Percentiles rank a stretch among this genome's conserved stretches.
phyloP scores from a whole-genome alignment of 2,888 invertebrate species.

The Eilema caniola region DNA sequence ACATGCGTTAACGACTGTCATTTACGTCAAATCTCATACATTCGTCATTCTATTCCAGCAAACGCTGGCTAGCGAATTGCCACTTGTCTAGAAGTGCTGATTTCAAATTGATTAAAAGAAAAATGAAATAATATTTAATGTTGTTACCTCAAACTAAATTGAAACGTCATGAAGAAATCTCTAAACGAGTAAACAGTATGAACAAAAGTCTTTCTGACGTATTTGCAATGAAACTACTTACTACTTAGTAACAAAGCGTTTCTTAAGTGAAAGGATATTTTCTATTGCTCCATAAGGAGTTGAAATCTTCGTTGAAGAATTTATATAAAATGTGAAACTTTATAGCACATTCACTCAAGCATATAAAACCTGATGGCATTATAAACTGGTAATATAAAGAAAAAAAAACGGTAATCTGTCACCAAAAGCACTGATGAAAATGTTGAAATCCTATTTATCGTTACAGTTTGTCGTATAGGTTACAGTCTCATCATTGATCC shows the following conservation, averaged over 20 bases:
- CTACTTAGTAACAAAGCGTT: neutral
- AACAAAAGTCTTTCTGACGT: neutral
- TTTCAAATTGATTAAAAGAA: too few relatives aligned
- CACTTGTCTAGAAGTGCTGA: too few relatives aligned
- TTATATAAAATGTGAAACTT: neutral
- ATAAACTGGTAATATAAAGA: neutral
- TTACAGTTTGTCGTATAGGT: too few relatives aligned
- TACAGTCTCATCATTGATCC: too few relatives aligned
- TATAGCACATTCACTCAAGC: neutral
- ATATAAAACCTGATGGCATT: neutral
- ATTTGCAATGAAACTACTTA: neutral
- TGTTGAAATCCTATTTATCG: too few relatives aligned
- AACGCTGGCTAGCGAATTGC: too few relatives aligned
- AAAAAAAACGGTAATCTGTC: neutral
- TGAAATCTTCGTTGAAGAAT: neutral
- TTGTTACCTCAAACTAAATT: neutral
- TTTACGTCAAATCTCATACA: too few relatives aligned
- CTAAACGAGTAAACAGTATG: neutral
- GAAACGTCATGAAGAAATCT: neutral
- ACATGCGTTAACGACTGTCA: too few relatives aligned
- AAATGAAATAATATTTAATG: too few relatives aligned
- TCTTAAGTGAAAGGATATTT: neutral
- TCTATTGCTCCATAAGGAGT: conserved; percentile 1
- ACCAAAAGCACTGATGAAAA: too few relatives aligned
- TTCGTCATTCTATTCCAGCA: too few relatives aligned